Conservation (phyloP, 2,113 vertebrate species). For the Tonatia bakeri region DNA sequence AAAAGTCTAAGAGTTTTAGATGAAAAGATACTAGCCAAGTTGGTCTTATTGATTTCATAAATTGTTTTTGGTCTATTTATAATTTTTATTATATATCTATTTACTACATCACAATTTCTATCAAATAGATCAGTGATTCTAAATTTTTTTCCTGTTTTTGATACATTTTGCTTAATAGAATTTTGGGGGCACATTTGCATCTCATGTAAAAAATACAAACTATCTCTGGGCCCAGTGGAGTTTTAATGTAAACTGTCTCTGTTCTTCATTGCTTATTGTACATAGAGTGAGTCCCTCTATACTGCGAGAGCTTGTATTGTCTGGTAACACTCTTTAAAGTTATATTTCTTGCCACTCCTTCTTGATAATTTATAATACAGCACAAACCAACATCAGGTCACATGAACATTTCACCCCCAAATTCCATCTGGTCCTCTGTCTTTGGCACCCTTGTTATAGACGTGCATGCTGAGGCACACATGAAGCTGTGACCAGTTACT, state of each 20-base stretch:
- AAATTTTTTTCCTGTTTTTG: background rate
- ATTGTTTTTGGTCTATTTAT: background rate
- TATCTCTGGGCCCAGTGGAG: background rate
- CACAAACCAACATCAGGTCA: background rate
- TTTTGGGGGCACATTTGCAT: background rate
- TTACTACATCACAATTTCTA: background rate
- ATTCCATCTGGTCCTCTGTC: background rate
- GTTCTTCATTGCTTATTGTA: background rate
- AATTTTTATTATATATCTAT: background rate
- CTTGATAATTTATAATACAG: background rate
- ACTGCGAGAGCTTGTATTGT: background rate
- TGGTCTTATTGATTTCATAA: background rate
- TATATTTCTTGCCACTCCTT: background rate
- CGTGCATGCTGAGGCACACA: background rate
- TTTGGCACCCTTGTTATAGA: background rate
- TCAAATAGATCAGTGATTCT: background rate
- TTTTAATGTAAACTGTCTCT: background rate
- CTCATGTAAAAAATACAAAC: background rate
- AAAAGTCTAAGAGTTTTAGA: background rate
- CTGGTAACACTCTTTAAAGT: background rate
- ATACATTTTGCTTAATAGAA: background rate
- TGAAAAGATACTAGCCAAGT: background rate
- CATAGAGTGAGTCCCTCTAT: background rate
- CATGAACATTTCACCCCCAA: background rate
- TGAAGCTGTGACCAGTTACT: background rate